A percentile compares a stretch with the other conserved stretches of the same genome.
Evolutionary conservation across 2,888 invertebrate genomes (phyloP).

Genomic region (Melanchra persicariae): DNA sequence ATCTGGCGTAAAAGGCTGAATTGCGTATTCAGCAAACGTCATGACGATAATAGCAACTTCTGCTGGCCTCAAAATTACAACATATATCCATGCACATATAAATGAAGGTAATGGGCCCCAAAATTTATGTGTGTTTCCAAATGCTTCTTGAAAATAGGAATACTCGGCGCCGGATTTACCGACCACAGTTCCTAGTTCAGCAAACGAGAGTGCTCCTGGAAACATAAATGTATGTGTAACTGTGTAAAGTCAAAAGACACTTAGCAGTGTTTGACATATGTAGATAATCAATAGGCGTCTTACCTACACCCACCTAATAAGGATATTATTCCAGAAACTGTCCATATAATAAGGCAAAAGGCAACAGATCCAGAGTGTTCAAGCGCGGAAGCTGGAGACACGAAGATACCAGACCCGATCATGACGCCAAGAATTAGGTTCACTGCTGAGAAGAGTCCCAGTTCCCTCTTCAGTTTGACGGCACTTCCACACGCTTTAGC

Average conservation of each 20-base stretch:
- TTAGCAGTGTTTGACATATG: neutral
- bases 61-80: conserved; percentile 93
- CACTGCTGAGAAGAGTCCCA: conserved; percentile 95
- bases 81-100: conserved; percentile 94
- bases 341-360: conserved; percentile 95
- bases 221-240: conserved; percentile 50
- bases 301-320: conserved; percentile 93
- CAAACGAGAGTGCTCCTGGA: conserved; percentile 94
- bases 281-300: conserved; percentile 68
- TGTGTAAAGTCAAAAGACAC: neutral
- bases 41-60: conserved; percentile 94
- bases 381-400: conserved; percentile 95
- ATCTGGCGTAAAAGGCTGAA: conserved; percentile 91
- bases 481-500: conserved; percentile 75
- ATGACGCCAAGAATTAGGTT: conserved; percentile 96
- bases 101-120: conserved; percentile 94
- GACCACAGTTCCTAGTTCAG: conserved; percentile 95
- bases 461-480: conserved; percentile 93
- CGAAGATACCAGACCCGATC: conserved; percentile 97
- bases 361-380: conserved; percentile 95
- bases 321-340: conserved; percentile 94
- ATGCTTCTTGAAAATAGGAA: conserved; percentile 94
- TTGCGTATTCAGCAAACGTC: conserved; percentile 94
- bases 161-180: conserved; percentile 96
- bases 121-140: conserved; percentile 92